These are phyloP conservation scores for Cyprinodon diabolis DNA, from an alignment of 2,797 vertebrate genomes.

Conservation along the genomic window DNA sequence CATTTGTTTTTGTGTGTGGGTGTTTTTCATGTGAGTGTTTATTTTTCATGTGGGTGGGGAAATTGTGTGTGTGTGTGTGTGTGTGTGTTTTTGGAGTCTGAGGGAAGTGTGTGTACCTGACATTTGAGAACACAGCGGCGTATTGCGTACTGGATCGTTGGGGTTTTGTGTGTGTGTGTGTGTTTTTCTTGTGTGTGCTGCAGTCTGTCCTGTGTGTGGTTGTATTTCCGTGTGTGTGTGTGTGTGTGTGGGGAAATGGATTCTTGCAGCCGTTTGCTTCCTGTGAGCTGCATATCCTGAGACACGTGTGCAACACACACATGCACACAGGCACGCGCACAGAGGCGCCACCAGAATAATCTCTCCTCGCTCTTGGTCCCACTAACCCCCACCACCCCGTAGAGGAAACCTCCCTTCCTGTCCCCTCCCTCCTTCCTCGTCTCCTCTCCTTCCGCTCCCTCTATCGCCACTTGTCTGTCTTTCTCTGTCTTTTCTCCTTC, in stretches of 20 bases:
- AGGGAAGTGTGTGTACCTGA: slow-evolving; percentile 61
- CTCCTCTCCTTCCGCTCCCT: slow-evolving; percentile 76
- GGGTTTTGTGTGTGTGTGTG: slow-evolving; percentile 43
- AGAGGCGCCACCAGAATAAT: slow-evolving; percentile 83
- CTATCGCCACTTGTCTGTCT: slow-evolving; percentile 47
- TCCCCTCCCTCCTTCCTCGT: slow-evolving; percentile 74
- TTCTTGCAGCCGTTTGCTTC: slow-evolving; percentile 81
- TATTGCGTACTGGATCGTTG: slow-evolving; percentile 49
- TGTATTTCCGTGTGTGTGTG: slow-evolving; percentile 40
- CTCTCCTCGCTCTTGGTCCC: slow-evolving; percentile 74
- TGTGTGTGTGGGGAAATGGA: slow-evolving; percentile 51
- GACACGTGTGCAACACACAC: slow-evolving; percentile 66
- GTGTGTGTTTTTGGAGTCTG: slow-evolving; percentile 59
- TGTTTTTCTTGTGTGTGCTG: slow-evolving; percentile 45
- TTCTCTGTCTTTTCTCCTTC: slow-evolving; percentile 63
- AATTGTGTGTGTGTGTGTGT: slow-evolving; percentile 34
- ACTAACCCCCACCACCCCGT: slow-evolving; percentile 62
- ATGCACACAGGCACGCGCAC: slow-evolving; percentile 55
- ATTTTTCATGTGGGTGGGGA: slow-evolving; percentile 72
- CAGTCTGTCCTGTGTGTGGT: slow-evolving; percentile 47
- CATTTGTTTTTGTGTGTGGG: slow-evolving; percentile 65
- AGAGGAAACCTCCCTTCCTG: slow-evolving; percentile 84
- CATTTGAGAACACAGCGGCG: slow-evolving; percentile 74
- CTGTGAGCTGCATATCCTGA: slow-evolving; percentile 79
- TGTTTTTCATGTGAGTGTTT: slow-evolving; percentile 67